Conservation (phyloP, 2,888 invertebrate species). For the Gryllus longicercus region DNA sequence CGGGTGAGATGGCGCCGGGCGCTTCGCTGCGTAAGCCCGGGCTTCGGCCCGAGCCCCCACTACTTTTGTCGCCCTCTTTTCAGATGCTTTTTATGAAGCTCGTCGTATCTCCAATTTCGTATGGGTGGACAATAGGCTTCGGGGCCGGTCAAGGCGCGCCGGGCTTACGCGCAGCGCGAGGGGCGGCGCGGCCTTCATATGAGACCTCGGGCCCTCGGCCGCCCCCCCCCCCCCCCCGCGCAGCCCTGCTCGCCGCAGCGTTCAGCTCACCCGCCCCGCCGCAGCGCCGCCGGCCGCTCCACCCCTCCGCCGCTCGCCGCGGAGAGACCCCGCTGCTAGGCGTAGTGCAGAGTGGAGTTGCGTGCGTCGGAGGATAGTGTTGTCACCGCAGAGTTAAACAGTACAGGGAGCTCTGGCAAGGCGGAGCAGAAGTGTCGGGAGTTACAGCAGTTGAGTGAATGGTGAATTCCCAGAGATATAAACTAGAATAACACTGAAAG, state of each 20-base stretch:
- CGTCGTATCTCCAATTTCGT: not conserved
- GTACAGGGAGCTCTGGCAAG: too few species aligned
- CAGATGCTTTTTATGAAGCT: slow-evolving; percentile 6
- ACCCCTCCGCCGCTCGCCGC: too few species aligned
- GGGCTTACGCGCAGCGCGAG: not conserved
- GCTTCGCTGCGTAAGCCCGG: not conserved
- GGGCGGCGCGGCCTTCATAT: not conserved
- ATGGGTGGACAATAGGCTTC: not conserved
- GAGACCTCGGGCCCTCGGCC: not conserved
- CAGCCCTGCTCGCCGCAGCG: too few species aligned
- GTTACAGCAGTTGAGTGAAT: too few species aligned
- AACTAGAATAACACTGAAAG: too few species aligned
- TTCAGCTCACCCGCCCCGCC: not conserved
- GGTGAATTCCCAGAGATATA: too few species aligned
- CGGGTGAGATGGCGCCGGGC: not conserved
- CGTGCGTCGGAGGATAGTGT: too few species aligned
- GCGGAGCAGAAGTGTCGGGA: too few species aligned
- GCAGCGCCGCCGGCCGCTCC: not conserved
- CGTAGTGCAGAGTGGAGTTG: too few species aligned
- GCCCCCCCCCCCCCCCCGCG: not conserved
- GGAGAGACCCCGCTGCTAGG: too few species aligned
- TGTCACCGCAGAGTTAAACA: too few species aligned
- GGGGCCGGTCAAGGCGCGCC: too few species aligned
- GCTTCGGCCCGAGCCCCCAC: not conserved
- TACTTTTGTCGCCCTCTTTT: slow-evolving; percentile 1